A percentile compares a stretch with the other conserved stretches of the same genome.
Evolutionary conservation across 53 echinoderm and acorn worm species (phyloP).

Genomic region (Stichopus horrens): DNA sequence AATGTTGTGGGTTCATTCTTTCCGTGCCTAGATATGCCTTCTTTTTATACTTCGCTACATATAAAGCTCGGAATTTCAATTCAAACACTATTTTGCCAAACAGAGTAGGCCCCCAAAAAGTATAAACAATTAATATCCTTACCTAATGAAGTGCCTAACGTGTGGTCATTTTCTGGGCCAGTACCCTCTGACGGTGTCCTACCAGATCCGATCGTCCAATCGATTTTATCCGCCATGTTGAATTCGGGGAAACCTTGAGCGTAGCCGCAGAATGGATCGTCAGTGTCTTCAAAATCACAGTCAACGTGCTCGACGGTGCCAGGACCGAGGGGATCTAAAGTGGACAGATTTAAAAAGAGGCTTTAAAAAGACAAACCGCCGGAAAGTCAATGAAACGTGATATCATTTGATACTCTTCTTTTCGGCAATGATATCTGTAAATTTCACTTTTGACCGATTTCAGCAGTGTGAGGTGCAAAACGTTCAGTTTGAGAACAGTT

Average conservation of each 20-base stretch:
- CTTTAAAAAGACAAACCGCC: too few species aligned
- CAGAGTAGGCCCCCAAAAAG: background rate
- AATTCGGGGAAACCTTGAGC: background rate
- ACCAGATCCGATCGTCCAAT: constrained; percentile 48
- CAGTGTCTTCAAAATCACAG: constrained; percentile 58
- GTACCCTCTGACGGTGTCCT: constrained; percentile 37
- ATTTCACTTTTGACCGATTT: too few species aligned
- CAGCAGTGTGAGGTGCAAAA: too few species aligned
- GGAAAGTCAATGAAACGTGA: too few species aligned
- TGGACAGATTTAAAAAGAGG: background rate
- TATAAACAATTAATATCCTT: background rate
- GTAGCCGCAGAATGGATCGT: constrained; percentile 58
- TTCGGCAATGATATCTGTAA: too few species aligned
- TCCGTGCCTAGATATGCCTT: too few species aligned
- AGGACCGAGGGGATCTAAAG: background rate
- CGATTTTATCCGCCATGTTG: background rate
- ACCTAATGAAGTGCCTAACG: constrained; percentile 35
- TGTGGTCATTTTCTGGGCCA: constrained; percentile 56
- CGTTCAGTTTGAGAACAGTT: too few species aligned
- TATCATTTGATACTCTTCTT: too few species aligned
- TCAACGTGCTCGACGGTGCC: background rate
- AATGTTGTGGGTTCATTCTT: too few species aligned
- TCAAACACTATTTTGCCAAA: too few species aligned
- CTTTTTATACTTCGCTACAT: too few species aligned
- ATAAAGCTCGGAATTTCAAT: too few species aligned